These are phyloP conservation scores for Elgonia sp. DNA, from an alignment of 2,888 invertebrate species.

Conservation along the genomic window DNA sequence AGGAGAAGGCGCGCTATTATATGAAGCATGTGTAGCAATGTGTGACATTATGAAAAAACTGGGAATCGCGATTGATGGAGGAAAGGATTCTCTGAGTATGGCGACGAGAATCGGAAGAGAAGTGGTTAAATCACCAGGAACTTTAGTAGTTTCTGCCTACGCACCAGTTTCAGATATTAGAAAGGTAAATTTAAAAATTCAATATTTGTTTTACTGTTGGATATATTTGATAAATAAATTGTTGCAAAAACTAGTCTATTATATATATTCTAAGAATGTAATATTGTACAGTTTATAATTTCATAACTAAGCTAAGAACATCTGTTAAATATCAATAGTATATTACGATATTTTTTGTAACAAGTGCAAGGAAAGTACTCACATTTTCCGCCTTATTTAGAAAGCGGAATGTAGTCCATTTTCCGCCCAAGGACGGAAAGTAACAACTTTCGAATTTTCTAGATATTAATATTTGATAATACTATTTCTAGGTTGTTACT, in stretches of 20 bases:
- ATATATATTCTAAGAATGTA: too few relatives aligned
- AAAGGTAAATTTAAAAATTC: slow-evolving; percentile 55
- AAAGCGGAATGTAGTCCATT: too few relatives aligned
- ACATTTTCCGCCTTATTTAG: too few relatives aligned
- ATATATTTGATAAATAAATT: too few relatives aligned
- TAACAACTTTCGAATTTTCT: not conserved
- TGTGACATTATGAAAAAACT: slow-evolving; percentile 94
- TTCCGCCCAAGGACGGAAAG: too few relatives aligned
- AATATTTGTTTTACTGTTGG: too few relatives aligned
- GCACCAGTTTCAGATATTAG: slow-evolving; percentile 96
- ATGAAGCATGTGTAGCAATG: slow-evolving; percentile 95
- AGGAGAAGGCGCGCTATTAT: slow-evolving; percentile 96
- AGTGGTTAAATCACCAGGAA: slow-evolving; percentile 93
- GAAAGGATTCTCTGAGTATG: slow-evolving; percentile 99
- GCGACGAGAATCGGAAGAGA: slow-evolving; percentile 94
- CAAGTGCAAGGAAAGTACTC: too few relatives aligned
- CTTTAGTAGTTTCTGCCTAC: slow-evolving; percentile 98
- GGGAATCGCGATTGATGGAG: slow-evolving; percentile 97
- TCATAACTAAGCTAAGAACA: too few relatives aligned
- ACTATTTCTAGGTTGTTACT: slow-evolving; percentile 90
- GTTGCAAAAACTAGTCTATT: too few relatives aligned
- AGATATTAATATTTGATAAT: not conserved
- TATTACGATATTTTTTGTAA: too few relatives aligned
- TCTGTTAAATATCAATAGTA: too few relatives aligned
- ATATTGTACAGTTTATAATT: too few relatives aligned